These are phyloP conservation scores for Piaya cayana DNA, from an alignment of 2,113 vertebrate species.

Conservation along the genomic window DNA sequence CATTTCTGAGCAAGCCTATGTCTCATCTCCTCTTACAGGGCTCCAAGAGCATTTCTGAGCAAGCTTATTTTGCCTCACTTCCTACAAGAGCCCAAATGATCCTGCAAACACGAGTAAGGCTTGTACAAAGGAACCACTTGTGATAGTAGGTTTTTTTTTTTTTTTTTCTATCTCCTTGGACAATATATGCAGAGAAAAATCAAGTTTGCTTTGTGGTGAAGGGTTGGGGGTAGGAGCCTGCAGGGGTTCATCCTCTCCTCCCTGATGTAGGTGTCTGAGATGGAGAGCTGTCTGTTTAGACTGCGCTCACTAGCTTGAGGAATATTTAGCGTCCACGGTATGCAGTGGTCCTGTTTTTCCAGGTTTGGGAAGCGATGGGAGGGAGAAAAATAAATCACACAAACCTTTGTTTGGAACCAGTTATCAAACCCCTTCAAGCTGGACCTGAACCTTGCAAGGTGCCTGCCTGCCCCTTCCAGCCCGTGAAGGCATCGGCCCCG, in stretches of 20 bases:
- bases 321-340: slow-evolving; percentile 59
- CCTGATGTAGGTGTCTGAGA: background rate
- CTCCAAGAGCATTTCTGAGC: background rate
- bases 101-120: fast-evolving
- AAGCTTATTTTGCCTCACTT: background rate
- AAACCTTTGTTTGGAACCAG: background rate
- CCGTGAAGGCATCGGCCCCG: fast-evolving
- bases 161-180: background rate
- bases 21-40: background rate
- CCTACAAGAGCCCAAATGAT: background rate
- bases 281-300: slow-evolving; percentile 63
- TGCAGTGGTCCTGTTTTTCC: slow-evolving; percentile 37
- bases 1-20: background rate
- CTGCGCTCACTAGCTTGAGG: slow-evolving; percentile 68
- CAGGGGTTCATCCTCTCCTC: background rate
- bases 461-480: background rate
- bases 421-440: background rate
- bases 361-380: background rate
- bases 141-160: background rate
- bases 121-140: background rate
- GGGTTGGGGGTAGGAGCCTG: background rate
- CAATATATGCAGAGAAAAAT: fast-evolving
- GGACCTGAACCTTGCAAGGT: background rate
- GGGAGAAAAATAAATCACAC: background rate
- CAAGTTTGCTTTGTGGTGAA: background rate